Percentiles rank a stretch among this genome's conserved stretches.
These are phyloP conservation scores for Prosapia bicincta DNA, from an alignment of 2,888 invertebrate genomes.

Conservation along the genomic window DNA sequence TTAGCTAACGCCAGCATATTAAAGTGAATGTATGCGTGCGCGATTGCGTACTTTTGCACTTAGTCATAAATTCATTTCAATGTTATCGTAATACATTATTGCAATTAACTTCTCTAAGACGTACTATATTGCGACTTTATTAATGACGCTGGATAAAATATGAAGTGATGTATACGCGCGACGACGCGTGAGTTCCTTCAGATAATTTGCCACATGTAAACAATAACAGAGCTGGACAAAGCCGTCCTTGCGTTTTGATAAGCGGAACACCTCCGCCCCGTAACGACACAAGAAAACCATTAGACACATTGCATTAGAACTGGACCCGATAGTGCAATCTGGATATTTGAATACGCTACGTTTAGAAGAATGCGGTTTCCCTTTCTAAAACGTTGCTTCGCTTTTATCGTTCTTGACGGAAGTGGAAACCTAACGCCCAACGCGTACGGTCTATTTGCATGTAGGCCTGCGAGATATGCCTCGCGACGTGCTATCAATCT, in stretches of 20 bases:
- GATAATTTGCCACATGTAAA: background rate
- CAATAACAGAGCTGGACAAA: background rate
- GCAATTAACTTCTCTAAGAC: too few species aligned
- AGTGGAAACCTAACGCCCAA: background rate
- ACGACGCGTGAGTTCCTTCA: background rate
- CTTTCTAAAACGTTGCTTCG: background rate
- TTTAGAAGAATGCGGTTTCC: background rate
- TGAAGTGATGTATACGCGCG: background rate
- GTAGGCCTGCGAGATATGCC: background rate
- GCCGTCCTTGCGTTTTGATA: background rate
- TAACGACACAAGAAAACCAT: background rate
- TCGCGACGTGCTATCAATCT: background rate
- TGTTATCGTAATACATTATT: too few species aligned
- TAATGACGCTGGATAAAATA: background rate
- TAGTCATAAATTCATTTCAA: too few species aligned
- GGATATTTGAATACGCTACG: background rate
- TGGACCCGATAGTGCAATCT: background rate
- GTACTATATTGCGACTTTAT: too few species aligned
- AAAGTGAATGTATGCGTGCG: too few species aligned
- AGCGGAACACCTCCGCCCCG: background rate
- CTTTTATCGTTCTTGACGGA: background rate
- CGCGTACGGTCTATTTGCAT: background rate
- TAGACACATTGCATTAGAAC: background rate
- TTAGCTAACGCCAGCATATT: too few species aligned
- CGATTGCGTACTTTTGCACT: too few species aligned